phyloP scores from a whole-genome alignment of 2,888 invertebrate genomes.

The Opisthograptis luteolata region DNA sequence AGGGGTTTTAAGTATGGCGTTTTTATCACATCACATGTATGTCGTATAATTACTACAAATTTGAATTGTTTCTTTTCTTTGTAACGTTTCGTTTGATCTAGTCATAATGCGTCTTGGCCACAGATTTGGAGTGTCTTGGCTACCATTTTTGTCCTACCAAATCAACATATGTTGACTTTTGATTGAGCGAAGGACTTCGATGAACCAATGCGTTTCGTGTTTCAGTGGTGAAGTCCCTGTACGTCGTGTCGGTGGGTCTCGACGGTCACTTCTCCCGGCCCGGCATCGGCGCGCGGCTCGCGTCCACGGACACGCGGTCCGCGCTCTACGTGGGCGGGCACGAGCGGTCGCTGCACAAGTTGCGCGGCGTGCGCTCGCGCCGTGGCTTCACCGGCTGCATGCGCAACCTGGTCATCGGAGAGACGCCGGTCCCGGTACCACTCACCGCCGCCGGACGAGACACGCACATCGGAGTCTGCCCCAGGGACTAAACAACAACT shows the following conservation, averaged over 20 bases:
- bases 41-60: too few species aligned
- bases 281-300: constrained; percentile 86
- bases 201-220: constrained; percentile 43
- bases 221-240: constrained; percentile 93
- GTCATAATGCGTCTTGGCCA: too few species aligned
- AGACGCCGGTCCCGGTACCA: constrained; percentile 61
- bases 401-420: constrained; percentile 86
- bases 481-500: constrained; percentile 87
- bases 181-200: too few species aligned
- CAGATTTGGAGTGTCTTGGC: too few species aligned
- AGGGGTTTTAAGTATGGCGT: too few species aligned
- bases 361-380: constrained; percentile 88
- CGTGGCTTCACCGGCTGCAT: constrained; percentile 93
- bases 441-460: constrained; percentile 86
- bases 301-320: constrained; percentile 91
- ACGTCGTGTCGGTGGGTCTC: constrained; percentile 94
- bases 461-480: constrained; percentile 91
- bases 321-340: constrained; percentile 97
- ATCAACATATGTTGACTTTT: too few species aligned
- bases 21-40: too few species aligned
- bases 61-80: too few species aligned
- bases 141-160: too few species aligned
- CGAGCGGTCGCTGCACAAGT: constrained; percentile 57
- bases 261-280: constrained; percentile 91
- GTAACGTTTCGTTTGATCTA: too few species aligned